A percentile compares a stretch with the other conserved stretches of the same genome.
These are phyloP conservation scores for Melinaea menophilus DNA, from an alignment of 2,888 invertebrate species.

Conservation along the genomic window DNA sequence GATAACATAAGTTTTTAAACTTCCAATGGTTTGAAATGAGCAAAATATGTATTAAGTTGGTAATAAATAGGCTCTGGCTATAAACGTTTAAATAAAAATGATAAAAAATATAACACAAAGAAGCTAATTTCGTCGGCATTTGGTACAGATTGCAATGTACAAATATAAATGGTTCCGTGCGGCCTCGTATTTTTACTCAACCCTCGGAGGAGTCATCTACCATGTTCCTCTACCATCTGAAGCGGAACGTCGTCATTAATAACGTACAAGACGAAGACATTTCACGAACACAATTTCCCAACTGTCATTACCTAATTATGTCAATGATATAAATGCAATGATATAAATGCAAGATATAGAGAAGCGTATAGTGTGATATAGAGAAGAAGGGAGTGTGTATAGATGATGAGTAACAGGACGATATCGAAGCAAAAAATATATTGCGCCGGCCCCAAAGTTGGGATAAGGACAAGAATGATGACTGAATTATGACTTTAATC, in stretches of 20 bases:
- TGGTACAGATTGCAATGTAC: constrained; percentile 32
- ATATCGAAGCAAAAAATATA: no score
- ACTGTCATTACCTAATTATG: constrained; percentile 53
- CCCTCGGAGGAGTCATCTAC: constrained; percentile 48
- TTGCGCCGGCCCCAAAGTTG: no score
- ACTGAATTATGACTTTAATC: no score
- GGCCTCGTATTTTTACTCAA: constrained; percentile 39
- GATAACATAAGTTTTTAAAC: no score
- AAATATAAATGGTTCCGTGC: constrained; percentile 42
- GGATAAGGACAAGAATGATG: no score
- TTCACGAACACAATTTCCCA: constrained; percentile 47
- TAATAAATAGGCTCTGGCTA: background rate
- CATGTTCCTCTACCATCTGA: constrained; percentile 53
- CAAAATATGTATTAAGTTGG: background rate
- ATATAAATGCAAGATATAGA: no score
- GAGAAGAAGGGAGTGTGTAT: no score
- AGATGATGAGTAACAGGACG: no score
- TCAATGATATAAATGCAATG: constrained; percentile 45
- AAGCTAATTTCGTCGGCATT: constrained; percentile 13
- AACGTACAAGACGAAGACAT: constrained; percentile 47
- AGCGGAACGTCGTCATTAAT: constrained; percentile 50
- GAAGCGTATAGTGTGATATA: no score
- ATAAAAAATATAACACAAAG: constrained; percentile 20
- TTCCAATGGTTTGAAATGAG: no score
- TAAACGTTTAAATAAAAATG: background rate